Base-by-base conservation (phyloP, 1,140 invertebrate species). In the Goniozus legneri region DNA sequence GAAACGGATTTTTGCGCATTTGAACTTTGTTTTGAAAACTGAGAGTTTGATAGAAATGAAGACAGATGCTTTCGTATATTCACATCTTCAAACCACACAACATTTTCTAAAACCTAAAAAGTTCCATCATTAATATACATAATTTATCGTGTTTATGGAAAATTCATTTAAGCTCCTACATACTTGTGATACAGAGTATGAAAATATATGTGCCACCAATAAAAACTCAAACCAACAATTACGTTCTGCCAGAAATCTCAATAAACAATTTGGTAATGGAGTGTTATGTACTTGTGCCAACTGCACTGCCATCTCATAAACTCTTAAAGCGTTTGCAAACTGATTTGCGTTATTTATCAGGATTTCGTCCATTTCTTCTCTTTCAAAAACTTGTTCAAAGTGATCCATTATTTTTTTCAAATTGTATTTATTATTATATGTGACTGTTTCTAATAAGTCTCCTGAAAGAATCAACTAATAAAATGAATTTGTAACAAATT, bases 221-320 rank as follows among this genome's bases (percentile, higher is more conserved):
- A 84, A 58, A 62, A 85, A 85, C 37, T 80, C 78, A 43, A 85
- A 79, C 83, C 83, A 85, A 15, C 77, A 69, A 62, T 84, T 78
- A 2, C 75, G 60, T 30, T 60, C 64, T 6, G 81, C 76, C 44
- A 82, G 80, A 53, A 77, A 70, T 54, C 69, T 77, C 12, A 84
- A 59, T 40, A 82, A 77, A 36, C 57, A 58, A 50, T 78, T 75
- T 2, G 84, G 84, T 16, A 82, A 58, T 16, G 73, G 63, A 18
- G 79, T 60, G 49, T 80, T 78, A 43, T 83, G 80, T 16, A 77
- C 54, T 53, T 67, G 66, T 12, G 82, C 77, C 65, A 85, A 84
- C 57, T 79, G 78, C 1, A 84, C 67, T 50, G 82, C 77, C 3
- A 80, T 69, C 53, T 83, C 79, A 65, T 82, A 82, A 16, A 52